Percentiles rank a stretch among this genome's conserved stretches.
These are phyloP conservation scores for Ennomos fuscantarius DNA, from an alignment of 2,888 invertebrate species.

Conservation along the genomic window DNA sequence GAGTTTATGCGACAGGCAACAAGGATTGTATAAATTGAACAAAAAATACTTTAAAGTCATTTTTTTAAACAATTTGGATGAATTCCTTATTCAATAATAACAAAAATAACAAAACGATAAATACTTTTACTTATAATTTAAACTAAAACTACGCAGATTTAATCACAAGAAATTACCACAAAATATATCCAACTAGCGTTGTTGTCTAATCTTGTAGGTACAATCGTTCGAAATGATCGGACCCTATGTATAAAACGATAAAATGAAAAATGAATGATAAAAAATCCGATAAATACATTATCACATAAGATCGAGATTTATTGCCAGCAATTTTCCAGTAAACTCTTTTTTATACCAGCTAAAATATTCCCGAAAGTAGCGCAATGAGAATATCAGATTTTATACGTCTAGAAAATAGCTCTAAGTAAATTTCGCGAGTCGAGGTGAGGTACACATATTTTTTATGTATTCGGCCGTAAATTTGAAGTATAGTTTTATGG, in stretches of 20 bases:
- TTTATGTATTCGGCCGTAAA: constrained; percentile 64
- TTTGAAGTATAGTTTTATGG: constrained; percentile 65
- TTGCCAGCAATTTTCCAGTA: constrained; percentile 20
- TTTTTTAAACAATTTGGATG: too few relatives aligned
- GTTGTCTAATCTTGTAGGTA: too few relatives aligned
- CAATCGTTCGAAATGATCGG: background rate
- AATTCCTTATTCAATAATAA: too few relatives aligned
- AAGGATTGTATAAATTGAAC: too few relatives aligned
- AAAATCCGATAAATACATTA: constrained; percentile 21
- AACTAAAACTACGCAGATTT: too few relatives aligned
- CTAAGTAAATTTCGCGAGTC: constrained; percentile 55
- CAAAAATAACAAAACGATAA: too few relatives aligned
- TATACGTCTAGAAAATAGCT: constrained; percentile 50
- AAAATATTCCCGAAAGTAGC: constrained; percentile 35
- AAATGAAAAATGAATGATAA: constrained; percentile 18
- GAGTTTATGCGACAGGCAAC: too few relatives aligned
- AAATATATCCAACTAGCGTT: too few relatives aligned
- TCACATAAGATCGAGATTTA: constrained; percentile 22
- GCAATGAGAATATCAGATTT: constrained; percentile 48
- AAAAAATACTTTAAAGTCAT: too few relatives aligned
- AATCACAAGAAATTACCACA: too few relatives aligned
- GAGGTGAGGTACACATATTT: constrained; percentile 51
- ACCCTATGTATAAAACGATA: background rate
- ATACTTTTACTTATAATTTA: too few relatives aligned
- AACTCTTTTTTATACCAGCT: constrained; percentile 28